phyloP scores from a whole-genome alignment of 2,888 invertebrate genomes.

The Mythimna lalbum region DNA sequence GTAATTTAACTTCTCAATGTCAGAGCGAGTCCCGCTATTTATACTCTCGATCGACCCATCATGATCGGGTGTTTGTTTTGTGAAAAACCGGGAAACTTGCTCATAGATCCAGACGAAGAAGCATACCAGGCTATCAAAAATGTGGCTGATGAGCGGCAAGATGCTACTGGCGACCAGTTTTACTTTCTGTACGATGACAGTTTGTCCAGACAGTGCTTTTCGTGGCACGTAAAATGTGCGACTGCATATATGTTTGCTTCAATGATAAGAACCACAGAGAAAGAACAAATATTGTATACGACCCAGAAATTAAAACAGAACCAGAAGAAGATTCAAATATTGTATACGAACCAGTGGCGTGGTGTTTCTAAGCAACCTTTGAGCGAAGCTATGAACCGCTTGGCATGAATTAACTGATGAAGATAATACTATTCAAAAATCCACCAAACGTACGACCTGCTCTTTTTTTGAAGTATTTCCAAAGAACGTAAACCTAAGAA shows the following conservation, averaged over 20 bases:
- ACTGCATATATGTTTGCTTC: constrained; percentile 14
- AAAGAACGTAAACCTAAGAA: not conserved
- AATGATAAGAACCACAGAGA: not conserved
- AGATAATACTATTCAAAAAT: not conserved
- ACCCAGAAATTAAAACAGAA: constrained; percentile 6
- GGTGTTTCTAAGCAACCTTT: constrained; percentile 40
- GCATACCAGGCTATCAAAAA: constrained; percentile 28
- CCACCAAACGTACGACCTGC: not conserved
- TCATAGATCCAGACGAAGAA: constrained; percentile 25
- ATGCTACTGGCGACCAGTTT: constrained; percentile 40
- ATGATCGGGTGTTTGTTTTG: constrained; percentile 44
- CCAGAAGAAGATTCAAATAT: not conserved
- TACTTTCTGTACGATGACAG: constrained; percentile 31
- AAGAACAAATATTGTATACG: not conserved
- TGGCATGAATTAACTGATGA: constrained; percentile 6
- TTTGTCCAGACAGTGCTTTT: constrained; percentile 40
- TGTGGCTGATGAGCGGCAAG: constrained; percentile 39
- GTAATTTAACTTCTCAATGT: constrained; percentile 1
- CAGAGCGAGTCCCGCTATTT: not conserved
- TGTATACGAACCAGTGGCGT: constrained; percentile 17
- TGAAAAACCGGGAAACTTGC: constrained; percentile 34
- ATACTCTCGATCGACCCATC: constrained; percentile 1
- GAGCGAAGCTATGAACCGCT: constrained; percentile 33
- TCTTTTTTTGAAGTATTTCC: not conserved
- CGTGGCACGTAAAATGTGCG: constrained; percentile 48